Evolutionary conservation across 2,113 vertebrate species (phyloP).

Genomic region (Pagrus major): DNA sequence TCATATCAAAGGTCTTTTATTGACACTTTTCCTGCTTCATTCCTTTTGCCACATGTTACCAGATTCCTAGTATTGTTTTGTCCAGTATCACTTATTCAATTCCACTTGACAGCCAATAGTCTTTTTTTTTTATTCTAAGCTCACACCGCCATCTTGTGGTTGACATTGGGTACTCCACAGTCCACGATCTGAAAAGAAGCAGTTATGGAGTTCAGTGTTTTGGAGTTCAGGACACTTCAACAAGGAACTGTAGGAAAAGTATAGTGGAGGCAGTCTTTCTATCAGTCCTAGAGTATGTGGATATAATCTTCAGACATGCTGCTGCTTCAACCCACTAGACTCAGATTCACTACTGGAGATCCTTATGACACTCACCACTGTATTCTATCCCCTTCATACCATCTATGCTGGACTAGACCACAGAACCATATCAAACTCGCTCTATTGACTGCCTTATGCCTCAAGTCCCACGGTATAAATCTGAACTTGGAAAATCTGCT

Average conservation of each 20-base stretch:
- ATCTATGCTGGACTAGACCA: no score
- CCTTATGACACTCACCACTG: background rate
- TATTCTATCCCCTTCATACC: no score
- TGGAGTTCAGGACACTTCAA: no score
- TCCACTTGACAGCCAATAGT: background rate
- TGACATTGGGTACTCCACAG: background rate
- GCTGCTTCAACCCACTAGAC: background rate
- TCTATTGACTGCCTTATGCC: no score
- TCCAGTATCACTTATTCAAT: background rate
- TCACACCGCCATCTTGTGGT: conserved; percentile 63
- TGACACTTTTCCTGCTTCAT: background rate
- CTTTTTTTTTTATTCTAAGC: background rate
- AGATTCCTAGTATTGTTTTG: background rate
- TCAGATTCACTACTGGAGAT: background rate
- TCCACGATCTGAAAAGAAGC: background rate
- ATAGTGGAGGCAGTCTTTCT: background rate
- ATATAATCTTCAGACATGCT: background rate
- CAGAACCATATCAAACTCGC: no score
- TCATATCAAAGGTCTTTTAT: background rate
- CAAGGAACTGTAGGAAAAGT: background rate
- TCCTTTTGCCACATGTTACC: background rate
- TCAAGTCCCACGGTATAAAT: no score
- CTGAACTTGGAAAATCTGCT: no score
- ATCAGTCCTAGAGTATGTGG: background rate
- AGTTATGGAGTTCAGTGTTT: no score